Conservation (phyloP, 1,140 invertebrate species). For the Neodiprion lecontei region DNA sequence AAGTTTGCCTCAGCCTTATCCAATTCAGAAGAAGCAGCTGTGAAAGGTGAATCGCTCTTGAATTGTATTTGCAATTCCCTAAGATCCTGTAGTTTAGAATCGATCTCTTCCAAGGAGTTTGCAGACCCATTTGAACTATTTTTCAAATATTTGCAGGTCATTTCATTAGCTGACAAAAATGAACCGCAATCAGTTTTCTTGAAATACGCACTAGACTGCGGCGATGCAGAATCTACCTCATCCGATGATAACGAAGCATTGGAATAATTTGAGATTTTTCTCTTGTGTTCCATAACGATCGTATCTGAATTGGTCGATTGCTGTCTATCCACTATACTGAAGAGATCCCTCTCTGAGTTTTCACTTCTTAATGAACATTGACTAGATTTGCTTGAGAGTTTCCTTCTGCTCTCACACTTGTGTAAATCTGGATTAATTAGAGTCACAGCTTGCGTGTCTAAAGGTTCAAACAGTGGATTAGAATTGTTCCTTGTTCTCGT, state of each 20-base stretch:
- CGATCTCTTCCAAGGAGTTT: conserved; percentile 15
- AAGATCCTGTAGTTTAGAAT: conserved; percentile 34
- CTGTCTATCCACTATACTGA: too few relatives aligned
- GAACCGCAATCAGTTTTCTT: conserved; percentile 30
- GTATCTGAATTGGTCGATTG: too few relatives aligned
- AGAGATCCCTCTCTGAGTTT: neutral
- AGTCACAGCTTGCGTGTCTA: conserved; percentile 63
- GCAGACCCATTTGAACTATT: neutral
- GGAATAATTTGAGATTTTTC: neutral
- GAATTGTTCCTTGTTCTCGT: conserved; percentile 60
- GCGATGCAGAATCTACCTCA: conserved; percentile 21
- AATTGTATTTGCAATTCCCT: conserved; percentile 9
- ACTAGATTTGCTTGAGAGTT: conserved; percentile 26
- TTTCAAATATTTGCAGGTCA: neutral
- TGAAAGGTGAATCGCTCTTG: neutral
- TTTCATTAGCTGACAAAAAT: neutral
- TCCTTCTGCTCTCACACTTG: conserved; percentile 35
- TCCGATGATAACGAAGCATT: neutral
- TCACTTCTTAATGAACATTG: neutral
- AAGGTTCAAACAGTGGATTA: conserved; percentile 66
- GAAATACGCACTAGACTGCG: conserved; percentile 37
- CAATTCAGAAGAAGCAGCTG: neutral
- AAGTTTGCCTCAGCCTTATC: neutral
- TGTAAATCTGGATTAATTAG: conserved; percentile 60
- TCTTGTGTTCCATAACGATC: neutral